Conservation (phyloP, 2,888 invertebrate genomes). For the Portevinia maculata region DNA sequence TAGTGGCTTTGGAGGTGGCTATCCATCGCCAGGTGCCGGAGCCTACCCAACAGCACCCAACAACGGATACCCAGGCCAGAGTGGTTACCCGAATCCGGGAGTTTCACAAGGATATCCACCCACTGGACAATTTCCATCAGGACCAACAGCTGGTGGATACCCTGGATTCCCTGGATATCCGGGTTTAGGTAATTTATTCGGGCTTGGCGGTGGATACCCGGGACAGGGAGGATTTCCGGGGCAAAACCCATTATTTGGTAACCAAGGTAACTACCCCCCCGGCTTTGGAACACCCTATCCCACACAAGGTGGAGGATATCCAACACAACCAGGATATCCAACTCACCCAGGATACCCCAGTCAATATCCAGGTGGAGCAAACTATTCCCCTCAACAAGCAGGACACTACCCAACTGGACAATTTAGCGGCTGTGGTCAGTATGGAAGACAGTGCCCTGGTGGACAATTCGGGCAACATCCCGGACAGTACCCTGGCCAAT, state of each 20-base stretch:
- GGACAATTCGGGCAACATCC: constrained; percentile 48
- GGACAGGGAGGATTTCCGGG: constrained; percentile 42
- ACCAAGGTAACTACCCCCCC: constrained; percentile 48
- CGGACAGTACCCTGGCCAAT: constrained; percentile 42
- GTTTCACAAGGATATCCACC: constrained; percentile 35
- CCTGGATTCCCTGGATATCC: constrained; percentile 57
- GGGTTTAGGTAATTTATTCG: constrained; percentile 28
- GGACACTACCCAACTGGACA: constrained; percentile 73
- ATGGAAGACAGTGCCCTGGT: constrained; percentile 8
- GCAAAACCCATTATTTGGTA: constrained; percentile 55
- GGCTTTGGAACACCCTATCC: constrained; percentile 73
- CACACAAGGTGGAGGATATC: constrained; percentile 56
- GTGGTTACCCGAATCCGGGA: constrained; percentile 57
- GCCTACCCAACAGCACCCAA: constrained; percentile 72
- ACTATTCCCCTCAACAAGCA: constrained; percentile 66
- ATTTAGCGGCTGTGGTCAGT: constrained; percentile 40
- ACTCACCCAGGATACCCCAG: constrained; percentile 53
- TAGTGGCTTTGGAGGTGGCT: constrained; percentile 68
- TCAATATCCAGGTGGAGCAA: constrained; percentile 68
- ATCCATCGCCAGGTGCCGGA: constrained; percentile 72
- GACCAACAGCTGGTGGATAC: constrained; percentile 51
- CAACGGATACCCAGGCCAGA: constrained; percentile 44
- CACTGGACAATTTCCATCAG: constrained; percentile 46
- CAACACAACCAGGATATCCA: constrained; percentile 40
- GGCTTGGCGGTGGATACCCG: constrained; percentile 43